Evolutionary conservation across 2,888 invertebrate species (phyloP).

Genomic region (Luperina testacea): DNA sequence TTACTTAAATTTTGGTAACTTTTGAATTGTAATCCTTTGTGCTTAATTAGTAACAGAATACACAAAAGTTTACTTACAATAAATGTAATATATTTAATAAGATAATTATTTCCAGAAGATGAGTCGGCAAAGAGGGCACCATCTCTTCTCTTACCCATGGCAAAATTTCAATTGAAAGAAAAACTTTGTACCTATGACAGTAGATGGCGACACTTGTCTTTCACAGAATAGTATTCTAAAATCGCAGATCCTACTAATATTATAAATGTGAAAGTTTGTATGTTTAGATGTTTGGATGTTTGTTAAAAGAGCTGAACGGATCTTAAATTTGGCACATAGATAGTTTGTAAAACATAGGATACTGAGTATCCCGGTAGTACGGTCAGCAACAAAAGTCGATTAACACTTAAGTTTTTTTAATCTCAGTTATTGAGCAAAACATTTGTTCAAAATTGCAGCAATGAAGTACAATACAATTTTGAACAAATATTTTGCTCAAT

Average conservation of each 20-base stretch:
- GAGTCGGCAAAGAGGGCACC: not conserved
- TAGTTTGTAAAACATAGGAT: not conserved
- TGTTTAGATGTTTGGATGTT: too few relatives aligned
- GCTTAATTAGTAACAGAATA: not conserved
- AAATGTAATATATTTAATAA: not conserved
- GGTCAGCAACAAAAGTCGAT: too few relatives aligned
- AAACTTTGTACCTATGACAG: not conserved
- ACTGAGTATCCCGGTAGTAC: not conserved
- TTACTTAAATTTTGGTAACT: not conserved
- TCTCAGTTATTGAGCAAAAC: too few relatives aligned
- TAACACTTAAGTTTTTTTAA: too few relatives aligned
- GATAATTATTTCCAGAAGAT: not conserved
- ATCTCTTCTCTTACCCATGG: not conserved
- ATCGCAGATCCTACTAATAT: not conserved
- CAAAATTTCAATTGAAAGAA: not conserved
- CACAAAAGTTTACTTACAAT: not conserved
- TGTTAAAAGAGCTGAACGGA: too few relatives aligned
- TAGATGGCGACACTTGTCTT: conserved; percentile 1
- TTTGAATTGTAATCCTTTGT: not conserved
- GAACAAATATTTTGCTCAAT: too few relatives aligned
- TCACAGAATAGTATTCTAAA: too few relatives aligned
- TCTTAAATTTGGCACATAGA: not conserved
- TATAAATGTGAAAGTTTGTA: too few relatives aligned
- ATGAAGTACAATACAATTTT: too few relatives aligned
- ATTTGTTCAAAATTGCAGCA: too few relatives aligned